Evolutionary conservation across 2,113 vertebrate species (phyloP), one percentile per base, ranked within the genome.

Genomic region (Cavia aperea): DNA sequence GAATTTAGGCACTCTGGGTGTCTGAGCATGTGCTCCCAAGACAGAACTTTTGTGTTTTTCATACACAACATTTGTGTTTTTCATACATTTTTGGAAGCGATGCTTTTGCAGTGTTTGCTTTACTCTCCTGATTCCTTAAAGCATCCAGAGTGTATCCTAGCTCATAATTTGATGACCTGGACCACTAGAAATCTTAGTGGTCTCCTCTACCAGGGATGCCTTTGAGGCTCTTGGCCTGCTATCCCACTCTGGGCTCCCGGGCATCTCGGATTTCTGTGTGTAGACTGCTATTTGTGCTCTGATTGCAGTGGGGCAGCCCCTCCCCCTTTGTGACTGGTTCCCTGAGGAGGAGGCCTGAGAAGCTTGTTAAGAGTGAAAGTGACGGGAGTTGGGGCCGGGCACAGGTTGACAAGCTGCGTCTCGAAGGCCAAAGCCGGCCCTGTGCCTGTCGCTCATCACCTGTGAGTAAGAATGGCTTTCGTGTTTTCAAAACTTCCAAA

Each of bases 201-300:
- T 0, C 0, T 49, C 36, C 51, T 63, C 18, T 14, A 1, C 33
- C 16, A 7, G 36, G 1, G 9, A 23, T 24, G 23, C 43, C 26
- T 49, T 16, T 2, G 4, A 10, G 84, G 83, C 63, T 66, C 8
- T 51, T 12, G 26, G 7, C 4, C 1, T 15, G 7, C 4, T 23
- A 23, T 60, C 58, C 24, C 7, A 26, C 10, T 14, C 29, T 60
- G 10, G 78, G 49, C 68, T 12, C 12, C 19, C 7, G 0, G n/a
- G 31, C 33, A 4, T n/a, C 60, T 83, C 51, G 36, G 66, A 4
- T 78, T 65, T 51, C 12, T 13, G 31, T 39, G 24, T 51, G 70
- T 33, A 29, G 13, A 26, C 31, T 60, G 31, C 3, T 31, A 23
- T 39, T 58, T 36, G 78, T 15, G 7, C n/a, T 15, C 56, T 16